A percentile compares a stretch with the other conserved stretches of the same genome.
Conservation (phyloP, 2,113 vertebrate genomes). For the Calidris pygmaea region DNA sequence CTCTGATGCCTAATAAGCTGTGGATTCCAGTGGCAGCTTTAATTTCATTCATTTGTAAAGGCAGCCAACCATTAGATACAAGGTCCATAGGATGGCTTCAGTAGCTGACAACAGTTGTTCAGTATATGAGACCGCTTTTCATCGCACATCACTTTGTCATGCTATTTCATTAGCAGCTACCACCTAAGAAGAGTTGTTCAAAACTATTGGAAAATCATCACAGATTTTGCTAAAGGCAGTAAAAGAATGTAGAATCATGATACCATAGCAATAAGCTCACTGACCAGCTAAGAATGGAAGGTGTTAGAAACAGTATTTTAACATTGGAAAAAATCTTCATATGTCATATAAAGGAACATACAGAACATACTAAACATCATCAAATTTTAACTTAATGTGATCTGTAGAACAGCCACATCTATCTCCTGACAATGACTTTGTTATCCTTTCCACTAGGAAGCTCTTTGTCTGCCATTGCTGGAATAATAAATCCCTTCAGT, state of each 20-base stretch:
- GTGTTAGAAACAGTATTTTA: neutral
- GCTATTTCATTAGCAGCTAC: neutral
- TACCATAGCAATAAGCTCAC: neutral
- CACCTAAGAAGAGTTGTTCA: neutral
- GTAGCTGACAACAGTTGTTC: neutral
- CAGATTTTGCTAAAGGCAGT: neutral
- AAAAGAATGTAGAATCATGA: neutral
- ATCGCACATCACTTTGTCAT: neutral
- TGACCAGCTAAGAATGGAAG: neutral
- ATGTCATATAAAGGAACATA: neutral
- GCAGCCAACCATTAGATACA: neutral
- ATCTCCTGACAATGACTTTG: neutral
- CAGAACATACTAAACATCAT: neutral
- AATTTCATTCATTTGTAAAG: neutral
- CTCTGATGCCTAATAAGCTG: neutral
- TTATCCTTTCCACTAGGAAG: neutral
- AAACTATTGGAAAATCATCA: neutral
- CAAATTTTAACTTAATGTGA: neutral
- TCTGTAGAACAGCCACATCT: neutral
- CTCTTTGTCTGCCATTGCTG: neutral
- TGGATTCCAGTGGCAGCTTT: neutral
- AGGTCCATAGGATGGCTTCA: neutral
- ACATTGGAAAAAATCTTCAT: neutral
- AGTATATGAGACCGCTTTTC: neutral
- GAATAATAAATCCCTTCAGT: neutral